Conservation (phyloP, 1,140 invertebrate genomes). For the Chlorops oryzae region DNA sequence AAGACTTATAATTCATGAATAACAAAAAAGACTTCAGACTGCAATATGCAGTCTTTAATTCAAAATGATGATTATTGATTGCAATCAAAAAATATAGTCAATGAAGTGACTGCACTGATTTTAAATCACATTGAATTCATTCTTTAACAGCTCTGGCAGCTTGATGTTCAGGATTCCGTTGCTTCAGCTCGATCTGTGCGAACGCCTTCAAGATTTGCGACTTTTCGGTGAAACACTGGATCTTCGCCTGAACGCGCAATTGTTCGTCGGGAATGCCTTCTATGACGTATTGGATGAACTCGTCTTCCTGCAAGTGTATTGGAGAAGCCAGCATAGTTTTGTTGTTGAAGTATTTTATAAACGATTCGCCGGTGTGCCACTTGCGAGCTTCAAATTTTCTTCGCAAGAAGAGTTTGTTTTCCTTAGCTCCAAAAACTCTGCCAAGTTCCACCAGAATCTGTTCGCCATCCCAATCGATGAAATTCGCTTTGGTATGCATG, state of each 20-base stretch:
- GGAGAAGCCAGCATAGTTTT: conserved; percentile 21
- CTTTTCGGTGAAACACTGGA: background rate
- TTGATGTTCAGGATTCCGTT: too few relatives aligned
- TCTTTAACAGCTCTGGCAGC: too few relatives aligned
- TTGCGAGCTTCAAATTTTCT: background rate
- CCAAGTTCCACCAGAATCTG: background rate
- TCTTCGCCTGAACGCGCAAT: conserved; percentile 13
- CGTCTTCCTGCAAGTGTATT: conserved; percentile 13
- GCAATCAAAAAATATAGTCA: too few relatives aligned
- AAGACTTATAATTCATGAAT: too few relatives aligned
- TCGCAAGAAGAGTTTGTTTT: background rate
- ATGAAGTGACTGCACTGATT: too few relatives aligned
- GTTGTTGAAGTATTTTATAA: conserved; percentile 20
- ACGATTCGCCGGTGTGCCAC: conserved; percentile 3
- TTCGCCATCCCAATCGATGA: too few relatives aligned
- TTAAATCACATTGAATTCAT: too few relatives aligned
- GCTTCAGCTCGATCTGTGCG: background rate
- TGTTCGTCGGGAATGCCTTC: conserved; percentile 18
- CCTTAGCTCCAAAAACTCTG: background rate
- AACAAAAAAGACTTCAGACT: too few relatives aligned
- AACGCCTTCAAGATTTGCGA: conserved; percentile 1
- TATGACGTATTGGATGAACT: conserved; percentile 22
- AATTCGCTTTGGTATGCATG: too few relatives aligned
- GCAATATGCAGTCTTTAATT: too few relatives aligned
- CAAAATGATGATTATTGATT: too few relatives aligned